Base-by-base conservation (phyloP, 2,888 invertebrate genomes). In the Ferrisia virgata region DNA sequence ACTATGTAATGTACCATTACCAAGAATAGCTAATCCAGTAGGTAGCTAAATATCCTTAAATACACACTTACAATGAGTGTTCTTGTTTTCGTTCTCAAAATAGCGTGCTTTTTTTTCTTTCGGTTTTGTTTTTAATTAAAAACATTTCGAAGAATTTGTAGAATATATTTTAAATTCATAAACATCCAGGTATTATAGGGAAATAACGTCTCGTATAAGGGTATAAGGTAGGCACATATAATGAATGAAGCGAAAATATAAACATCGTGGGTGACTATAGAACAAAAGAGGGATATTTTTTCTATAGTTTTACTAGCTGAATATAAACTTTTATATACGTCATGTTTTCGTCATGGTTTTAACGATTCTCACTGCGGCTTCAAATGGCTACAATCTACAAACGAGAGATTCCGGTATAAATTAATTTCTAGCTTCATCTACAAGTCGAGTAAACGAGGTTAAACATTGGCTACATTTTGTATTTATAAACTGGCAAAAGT, bases 301-400 rank as follows among this genome's bases (percentile, higher is more conserved):
- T 3, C 15, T 31, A 69, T 11, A 31, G 31, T 28, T 15, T 69
- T 69, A 69, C 4, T 31, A 31, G 69, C 18, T 69, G 31, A 31
- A 69, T 31, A 31, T 69, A 28, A 69, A 72, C 72, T 72, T 72
- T 72, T 72, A 72, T 72, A 72, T 33, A 72, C 72, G 72, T 72
- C 72, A 72, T 33, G 72, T 72, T 33, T 33, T 72, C 72, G 72
- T 33, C 33, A 72, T 15, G 18, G 72, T 33, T 72, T 72, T 33
- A 72, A 72, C 13, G n/a, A 4, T 18, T 47, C 47, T n/a, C n/a
- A n/a, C n/a, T 47, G 36, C 47, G 0, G 47, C 5, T 33, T 72
- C 6, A 72, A 33, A 72, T 72, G 1, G 72, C 33, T 28, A 40
- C 40, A 13, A 40, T 2, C 40, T 36, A 40, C 13, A 40, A 11